Evolutionary conservation across 1,140 invertebrate genomes (phyloP).

Genomic region (Macrocentrus cingulum): DNA sequence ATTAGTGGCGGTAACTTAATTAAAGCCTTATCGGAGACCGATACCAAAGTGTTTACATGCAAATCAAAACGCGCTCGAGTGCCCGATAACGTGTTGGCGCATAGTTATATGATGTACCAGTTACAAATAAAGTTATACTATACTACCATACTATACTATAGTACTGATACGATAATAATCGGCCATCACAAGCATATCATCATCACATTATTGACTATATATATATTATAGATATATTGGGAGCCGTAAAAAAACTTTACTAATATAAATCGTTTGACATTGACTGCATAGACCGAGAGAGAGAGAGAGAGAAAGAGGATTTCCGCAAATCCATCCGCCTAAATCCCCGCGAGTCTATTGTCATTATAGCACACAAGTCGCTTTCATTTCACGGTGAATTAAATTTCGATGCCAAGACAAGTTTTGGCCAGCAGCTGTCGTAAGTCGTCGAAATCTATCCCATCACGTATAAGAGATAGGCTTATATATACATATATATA

Average conservation of each 20-base stretch:
- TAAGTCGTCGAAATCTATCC: constrained; percentile 42
- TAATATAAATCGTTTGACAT: too few species aligned
- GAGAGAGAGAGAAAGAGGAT: too few species aligned
- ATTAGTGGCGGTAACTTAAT: constrained; percentile 47
- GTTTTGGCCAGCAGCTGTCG: constrained; percentile 45
- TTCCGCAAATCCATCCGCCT: constrained; percentile 47
- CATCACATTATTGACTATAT: too few species aligned
- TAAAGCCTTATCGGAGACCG: constrained; percentile 36
- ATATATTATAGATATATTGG: background rate
- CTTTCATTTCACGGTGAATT: constrained; percentile 60
- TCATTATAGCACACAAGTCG: constrained; percentile 52
- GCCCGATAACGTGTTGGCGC: constrained; percentile 26
- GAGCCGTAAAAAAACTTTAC: too few species aligned
- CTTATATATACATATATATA: constrained; percentile 27
- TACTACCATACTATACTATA: too few species aligned
- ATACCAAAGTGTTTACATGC: constrained; percentile 43
- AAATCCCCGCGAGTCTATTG: constrained; percentile 49
- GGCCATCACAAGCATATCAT: background rate
- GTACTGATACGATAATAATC: constrained; percentile 26
- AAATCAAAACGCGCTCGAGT: constrained; percentile 36
- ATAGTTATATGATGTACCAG: constrained; percentile 24
- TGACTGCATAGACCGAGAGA: too few species aligned
- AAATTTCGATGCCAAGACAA: constrained; percentile 53
- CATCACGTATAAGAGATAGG: too few species aligned
- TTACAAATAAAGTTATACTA: constrained; percentile 25